Conservation (phyloP, 2,113 vertebrate species). For the Odontesthes bonariensis region DNA sequence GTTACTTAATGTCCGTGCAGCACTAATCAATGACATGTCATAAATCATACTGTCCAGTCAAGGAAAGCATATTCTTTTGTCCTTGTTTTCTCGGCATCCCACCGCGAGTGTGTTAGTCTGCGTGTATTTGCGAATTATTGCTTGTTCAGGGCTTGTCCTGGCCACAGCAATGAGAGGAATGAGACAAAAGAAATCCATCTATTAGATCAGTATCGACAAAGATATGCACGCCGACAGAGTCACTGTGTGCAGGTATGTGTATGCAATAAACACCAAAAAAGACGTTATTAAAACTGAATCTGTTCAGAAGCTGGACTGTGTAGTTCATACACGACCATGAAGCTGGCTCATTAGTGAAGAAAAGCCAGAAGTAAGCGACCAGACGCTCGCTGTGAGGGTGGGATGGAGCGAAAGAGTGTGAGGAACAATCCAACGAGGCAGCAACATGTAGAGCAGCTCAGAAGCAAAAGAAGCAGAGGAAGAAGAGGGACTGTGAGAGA, state of each 20-base stretch:
- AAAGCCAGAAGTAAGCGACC: slow-evolving; percentile 62
- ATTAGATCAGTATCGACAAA: slow-evolving; percentile 21
- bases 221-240: not conserved
- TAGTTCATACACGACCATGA: slow-evolving; percentile 12
- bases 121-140: no score
- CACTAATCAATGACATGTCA: no score
- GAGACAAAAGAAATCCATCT: not conserved
- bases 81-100: no score
- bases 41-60: no score
- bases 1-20: no score
- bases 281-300: slow-evolving; percentile 13
- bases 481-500: slow-evolving; percentile 69
- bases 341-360: slow-evolving; percentile 63
- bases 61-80: no score
- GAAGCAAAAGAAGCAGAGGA: slow-evolving; percentile 56
- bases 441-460: slow-evolving; percentile 67
- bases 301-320: slow-evolving; percentile 13
- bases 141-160: no score
- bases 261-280: not conserved
- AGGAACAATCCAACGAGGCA: slow-evolving; percentile 73
- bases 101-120: no score
- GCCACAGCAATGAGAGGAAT: no score
- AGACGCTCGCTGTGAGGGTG: slow-evolving; percentile 29
- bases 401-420: not conserved
- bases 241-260: not conserved